These are phyloP conservation scores for Daboia siamensis DNA, from an alignment of 2,113 vertebrate genomes.

Conservation along the genomic window DNA sequence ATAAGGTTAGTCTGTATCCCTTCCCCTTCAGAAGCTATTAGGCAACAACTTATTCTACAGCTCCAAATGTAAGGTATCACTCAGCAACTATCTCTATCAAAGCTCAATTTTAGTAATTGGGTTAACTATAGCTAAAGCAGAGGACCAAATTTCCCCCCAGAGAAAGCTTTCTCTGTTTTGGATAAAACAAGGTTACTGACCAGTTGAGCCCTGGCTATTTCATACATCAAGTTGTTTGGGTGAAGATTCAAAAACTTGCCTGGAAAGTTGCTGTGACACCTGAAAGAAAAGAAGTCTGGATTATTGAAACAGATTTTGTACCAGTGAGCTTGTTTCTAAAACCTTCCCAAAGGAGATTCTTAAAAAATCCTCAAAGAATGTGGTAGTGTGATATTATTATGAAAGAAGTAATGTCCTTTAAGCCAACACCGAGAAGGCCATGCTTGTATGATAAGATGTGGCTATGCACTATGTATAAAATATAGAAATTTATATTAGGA, in stretches of 20 bases:
- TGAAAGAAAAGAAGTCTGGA: slow-evolving; percentile 2
- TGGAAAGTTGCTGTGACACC: neutral
- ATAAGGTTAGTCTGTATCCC: neutral
- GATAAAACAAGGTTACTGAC: slow-evolving; percentile 19
- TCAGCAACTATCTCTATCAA: neutral
- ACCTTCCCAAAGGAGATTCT: neutral
- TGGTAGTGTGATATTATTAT: neutral
- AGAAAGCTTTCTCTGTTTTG: slow-evolving; percentile 14
- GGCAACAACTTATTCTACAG: neutral
- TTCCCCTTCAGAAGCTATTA: neutral
- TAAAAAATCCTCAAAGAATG: neutral
- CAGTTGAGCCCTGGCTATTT: slow-evolving; percentile 30
- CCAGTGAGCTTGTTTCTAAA: neutral
- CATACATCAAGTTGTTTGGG: slow-evolving; percentile 31
- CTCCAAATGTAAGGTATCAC: neutral
- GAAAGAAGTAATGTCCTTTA: neutral
- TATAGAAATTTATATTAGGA: neutral
- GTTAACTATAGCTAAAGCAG: neutral
- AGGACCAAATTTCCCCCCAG: neutral
- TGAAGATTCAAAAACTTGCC: slow-evolving; percentile 30
- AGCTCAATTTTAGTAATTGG: neutral
- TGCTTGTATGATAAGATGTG: neutral
- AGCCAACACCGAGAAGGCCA: neutral
- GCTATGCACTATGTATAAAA: neutral
- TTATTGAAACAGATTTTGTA: neutral